Conservation (phyloP, 2,888 invertebrate genomes). For the Hemithea aestivaria region DNA sequence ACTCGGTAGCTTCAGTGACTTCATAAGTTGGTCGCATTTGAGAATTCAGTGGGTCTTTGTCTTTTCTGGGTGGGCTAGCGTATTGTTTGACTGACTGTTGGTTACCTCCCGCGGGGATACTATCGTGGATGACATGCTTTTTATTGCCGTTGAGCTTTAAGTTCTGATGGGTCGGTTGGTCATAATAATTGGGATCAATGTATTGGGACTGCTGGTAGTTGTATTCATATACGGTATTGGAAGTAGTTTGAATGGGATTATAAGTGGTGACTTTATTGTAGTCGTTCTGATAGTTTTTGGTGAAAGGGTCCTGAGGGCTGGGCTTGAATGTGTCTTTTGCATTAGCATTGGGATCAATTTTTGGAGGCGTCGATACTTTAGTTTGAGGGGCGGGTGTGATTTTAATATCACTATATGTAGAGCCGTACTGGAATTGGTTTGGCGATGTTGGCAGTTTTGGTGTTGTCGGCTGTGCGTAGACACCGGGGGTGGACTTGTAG, state of each 20-base stretch:
- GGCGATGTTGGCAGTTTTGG: slow-evolving; percentile 54
- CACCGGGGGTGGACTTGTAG: slow-evolving; percentile 53
- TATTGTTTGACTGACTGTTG: slow-evolving; percentile 57
- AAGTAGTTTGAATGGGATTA: slow-evolving; percentile 56
- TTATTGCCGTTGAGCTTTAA: slow-evolving; percentile 49
- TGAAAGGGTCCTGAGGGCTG: slow-evolving; percentile 70
- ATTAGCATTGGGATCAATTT: slow-evolving; percentile 61
- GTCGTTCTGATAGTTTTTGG: slow-evolving; percentile 50
- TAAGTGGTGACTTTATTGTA: slow-evolving; percentile 64
- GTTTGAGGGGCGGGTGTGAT: slow-evolving; percentile 69
- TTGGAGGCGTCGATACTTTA: slow-evolving; percentile 52
- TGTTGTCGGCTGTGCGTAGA: slow-evolving; percentile 50
- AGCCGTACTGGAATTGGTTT: slow-evolving; percentile 58
- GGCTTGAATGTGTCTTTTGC: slow-evolving; percentile 60
- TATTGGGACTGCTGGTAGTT: slow-evolving; percentile 53
- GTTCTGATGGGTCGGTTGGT: slow-evolving; percentile 38
- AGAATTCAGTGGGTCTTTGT: slow-evolving; percentile 34
- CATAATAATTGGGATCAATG: slow-evolving; percentile 47
- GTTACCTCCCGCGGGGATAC: slow-evolving; percentile 52
- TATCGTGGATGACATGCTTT: slow-evolving; percentile 58
- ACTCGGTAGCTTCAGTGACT: slow-evolving; percentile 63
- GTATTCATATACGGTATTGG: slow-evolving; percentile 51
- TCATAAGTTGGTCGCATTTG: slow-evolving; percentile 60
- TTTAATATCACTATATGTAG: slow-evolving; percentile 60
- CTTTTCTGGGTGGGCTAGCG: slow-evolving; percentile 43